Percentiles rank a stretch among this genome's conserved stretches.
These are phyloP conservation scores for Venustaconcha ellipsiformis DNA, from an alignment of 1,140 invertebrate species.

Conservation along the genomic window DNA sequence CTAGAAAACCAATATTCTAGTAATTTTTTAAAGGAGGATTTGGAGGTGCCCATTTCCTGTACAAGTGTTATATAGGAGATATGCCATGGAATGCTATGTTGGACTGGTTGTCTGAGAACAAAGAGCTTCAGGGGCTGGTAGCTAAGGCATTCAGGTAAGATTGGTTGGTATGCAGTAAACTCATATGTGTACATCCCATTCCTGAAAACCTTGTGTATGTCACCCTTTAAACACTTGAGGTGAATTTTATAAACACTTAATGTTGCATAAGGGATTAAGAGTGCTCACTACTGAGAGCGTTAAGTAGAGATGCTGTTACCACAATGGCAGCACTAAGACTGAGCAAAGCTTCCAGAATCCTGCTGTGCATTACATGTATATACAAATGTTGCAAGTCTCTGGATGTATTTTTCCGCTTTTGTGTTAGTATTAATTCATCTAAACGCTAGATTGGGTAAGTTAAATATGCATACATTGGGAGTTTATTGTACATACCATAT, in stretches of 20 bases:
- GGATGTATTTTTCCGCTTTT: too few relatives aligned
- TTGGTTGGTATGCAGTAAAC: too few relatives aligned
- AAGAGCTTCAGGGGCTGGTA: slow-evolving; percentile 63
- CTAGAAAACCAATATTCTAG: too few relatives aligned
- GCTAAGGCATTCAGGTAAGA: slow-evolving; percentile 67
- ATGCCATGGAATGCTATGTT: slow-evolving; percentile 67
- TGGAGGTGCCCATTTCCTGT: slow-evolving; percentile 60
- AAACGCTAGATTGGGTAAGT: too few relatives aligned
- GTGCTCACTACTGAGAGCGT: background rate
- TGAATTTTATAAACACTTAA: background rate
- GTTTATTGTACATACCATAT: too few relatives aligned
- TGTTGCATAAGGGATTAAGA: background rate
- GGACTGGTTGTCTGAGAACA: slow-evolving; percentile 67
- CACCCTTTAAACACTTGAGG: too few relatives aligned
- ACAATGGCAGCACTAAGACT: background rate
- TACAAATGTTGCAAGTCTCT: too few relatives aligned
- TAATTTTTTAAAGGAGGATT: slow-evolving; percentile 27
- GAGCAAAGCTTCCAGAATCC: too few relatives aligned
- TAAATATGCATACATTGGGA: too few relatives aligned
- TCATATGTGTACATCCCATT: background rate
- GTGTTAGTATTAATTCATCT: too few relatives aligned
- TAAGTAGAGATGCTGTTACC: background rate
- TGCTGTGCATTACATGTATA: too few relatives aligned
- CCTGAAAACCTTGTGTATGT: background rate
- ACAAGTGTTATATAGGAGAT: slow-evolving; percentile 64